These are phyloP conservation scores for Parapsyche elsis DNA, from an alignment of 1,140 invertebrate species.

Conservation along the genomic window DNA sequence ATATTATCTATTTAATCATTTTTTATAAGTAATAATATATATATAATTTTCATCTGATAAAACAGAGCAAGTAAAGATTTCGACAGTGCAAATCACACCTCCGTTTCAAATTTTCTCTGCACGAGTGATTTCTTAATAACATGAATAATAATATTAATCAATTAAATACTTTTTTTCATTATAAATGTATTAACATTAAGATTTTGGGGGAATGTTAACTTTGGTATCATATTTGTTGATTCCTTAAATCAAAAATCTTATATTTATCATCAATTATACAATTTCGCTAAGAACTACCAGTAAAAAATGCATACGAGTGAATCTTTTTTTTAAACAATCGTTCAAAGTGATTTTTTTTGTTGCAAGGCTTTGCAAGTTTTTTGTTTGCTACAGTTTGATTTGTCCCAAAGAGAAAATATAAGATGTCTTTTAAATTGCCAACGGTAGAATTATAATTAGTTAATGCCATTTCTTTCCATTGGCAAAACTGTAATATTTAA, in stretches of 20 bases:
- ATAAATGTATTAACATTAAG: constrained; percentile 47
- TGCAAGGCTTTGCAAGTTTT: no score
- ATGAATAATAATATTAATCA: constrained; percentile 41
- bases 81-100: constrained; percentile 26
- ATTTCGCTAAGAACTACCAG: constrained; percentile 42
- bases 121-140: constrained; percentile 21
- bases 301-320: constrained; percentile 37
- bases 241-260: constrained; percentile 52
- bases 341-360: constrained; percentile 15
- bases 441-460: no score
- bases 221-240: constrained; percentile 65
- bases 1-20: constrained; percentile 55
- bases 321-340: constrained; percentile 40
- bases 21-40: constrained; percentile 46
- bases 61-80: constrained; percentile 43
- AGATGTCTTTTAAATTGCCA: no score
- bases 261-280: constrained; percentile 42
- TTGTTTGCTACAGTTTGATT: no score
- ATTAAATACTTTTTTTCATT: constrained; percentile 33
- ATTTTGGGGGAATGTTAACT: constrained; percentile 66
- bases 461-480: no score
- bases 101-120: constrained; percentile 22
- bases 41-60: constrained; percentile 49
- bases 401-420: no score
- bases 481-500: no score